A percentile compares a stretch with the other conserved stretches of the same genome.
These are phyloP conservation scores for Pinna nobilis DNA, from an alignment of 1,140 invertebrate species.

Conservation along the genomic window DNA sequence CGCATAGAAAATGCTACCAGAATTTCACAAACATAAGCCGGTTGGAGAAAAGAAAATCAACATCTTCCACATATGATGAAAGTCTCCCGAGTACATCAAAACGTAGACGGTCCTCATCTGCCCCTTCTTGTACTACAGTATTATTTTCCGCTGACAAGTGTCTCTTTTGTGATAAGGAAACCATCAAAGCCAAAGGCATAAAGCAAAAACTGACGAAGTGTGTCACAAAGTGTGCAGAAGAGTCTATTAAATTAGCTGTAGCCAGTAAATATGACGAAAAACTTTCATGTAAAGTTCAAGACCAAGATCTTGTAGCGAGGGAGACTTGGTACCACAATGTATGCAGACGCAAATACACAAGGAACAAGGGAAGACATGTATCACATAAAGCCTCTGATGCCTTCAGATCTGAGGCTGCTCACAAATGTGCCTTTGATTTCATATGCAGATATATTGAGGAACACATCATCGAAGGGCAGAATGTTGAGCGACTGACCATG, in stretches of 20 bases:
- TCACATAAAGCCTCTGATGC: not conserved
- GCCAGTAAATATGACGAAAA: not conserved
- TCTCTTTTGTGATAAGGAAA: slow-evolving; percentile 25
- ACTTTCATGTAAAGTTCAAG: slow-evolving; percentile 6
- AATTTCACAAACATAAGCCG: not conserved
- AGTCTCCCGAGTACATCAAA: not conserved
- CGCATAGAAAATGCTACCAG: slow-evolving; percentile 22
- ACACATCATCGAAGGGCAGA: not conserved
- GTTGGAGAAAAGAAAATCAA: slow-evolving; percentile 2
- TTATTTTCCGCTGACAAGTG: slow-evolving; percentile 24
- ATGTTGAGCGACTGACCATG: not conserved
- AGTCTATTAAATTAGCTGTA: slow-evolving; percentile 22
- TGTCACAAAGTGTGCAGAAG: slow-evolving; percentile 24
- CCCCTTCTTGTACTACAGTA: not conserved
- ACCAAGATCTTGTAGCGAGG: slow-evolving; percentile 17
- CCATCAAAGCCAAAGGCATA: slow-evolving; percentile 21
- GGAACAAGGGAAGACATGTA: not conserved
- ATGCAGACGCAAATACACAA: slow-evolving; percentile 15
- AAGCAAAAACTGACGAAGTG: slow-evolving; percentile 26
- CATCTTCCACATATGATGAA: not conserved
- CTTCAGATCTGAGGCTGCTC: not conserved
- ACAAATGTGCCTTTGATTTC: not conserved
- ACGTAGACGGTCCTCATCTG: not conserved
- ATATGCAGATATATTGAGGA: not conserved
- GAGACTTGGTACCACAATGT: slow-evolving; percentile 8